Evolutionary conservation across 2,797 vertebrate species (phyloP).

Genomic region (Macropus fuliginosus): DNA sequence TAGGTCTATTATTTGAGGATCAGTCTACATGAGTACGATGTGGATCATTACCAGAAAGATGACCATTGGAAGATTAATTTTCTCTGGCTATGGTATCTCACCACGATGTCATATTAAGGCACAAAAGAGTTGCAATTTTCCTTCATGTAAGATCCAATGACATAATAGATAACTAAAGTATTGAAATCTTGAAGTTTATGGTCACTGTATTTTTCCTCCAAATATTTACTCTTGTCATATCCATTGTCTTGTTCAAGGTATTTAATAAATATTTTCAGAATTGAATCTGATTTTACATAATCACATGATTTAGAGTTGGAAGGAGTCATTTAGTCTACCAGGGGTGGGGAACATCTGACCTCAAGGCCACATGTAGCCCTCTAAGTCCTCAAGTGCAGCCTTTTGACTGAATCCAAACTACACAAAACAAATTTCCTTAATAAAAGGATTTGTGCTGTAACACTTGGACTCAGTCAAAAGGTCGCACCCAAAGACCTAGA

Average conservation of each 20-base stretch:
- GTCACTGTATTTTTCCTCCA: neutral
- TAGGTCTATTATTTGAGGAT: neutral
- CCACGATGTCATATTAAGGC: neutral
- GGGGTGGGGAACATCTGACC: too few species aligned
- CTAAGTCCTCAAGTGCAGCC: too few species aligned
- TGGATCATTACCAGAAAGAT: neutral
- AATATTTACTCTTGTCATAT: neutral
- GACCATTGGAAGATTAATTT: neutral
- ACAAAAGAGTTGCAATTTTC: neutral
- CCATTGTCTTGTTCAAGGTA: rapidly evolving
- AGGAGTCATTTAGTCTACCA: too few species aligned
- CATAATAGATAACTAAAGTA: neutral
- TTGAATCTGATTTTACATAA: neutral
- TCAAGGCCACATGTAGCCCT: too few species aligned
- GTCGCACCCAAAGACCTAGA: too few species aligned
- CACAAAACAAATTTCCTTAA: too few species aligned
- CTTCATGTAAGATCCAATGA: neutral
- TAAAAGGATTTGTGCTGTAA: too few species aligned
- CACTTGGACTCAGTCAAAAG: too few species aligned
- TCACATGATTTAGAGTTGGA: neutral
- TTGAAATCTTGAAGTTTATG: neutral
- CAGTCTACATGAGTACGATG: neutral
- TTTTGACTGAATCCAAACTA: too few species aligned
- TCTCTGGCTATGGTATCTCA: neutral
- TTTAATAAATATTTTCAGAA: neutral